phyloP scores from a whole-genome alignment of 2,797 vertebrate species.

The Nyctalus aviator region DNA sequence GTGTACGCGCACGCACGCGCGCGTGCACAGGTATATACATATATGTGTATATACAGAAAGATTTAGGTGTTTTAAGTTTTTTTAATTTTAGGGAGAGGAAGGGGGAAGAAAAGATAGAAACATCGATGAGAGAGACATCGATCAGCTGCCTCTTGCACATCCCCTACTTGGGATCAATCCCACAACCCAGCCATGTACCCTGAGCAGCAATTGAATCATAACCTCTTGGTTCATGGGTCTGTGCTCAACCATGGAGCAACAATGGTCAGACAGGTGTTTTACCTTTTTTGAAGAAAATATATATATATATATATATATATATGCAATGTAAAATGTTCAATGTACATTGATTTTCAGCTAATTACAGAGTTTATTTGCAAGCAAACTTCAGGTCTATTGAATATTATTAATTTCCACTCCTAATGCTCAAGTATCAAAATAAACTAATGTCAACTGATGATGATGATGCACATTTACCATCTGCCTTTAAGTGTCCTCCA shows the following conservation, averaged over 20 bases:
- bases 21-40: neutral
- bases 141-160: too few relatives aligned
- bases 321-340: neutral
- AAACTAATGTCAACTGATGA: neutral
- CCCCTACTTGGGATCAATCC: too few relatives aligned
- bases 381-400: neutral
- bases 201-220: too few relatives aligned
- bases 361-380: neutral
- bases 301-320: neutral
- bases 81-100: too few relatives aligned
- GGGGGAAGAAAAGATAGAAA: too few relatives aligned
- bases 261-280: neutral
- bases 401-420: neutral
- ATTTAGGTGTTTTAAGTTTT: neutral
- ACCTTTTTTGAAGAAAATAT: neutral
- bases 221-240: too few relatives aligned
- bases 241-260: too few relatives aligned
- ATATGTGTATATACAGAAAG: neutral
- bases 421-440: neutral
- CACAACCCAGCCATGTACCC: too few relatives aligned
- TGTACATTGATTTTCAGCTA: neutral
- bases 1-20: too few relatives aligned
- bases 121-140: too few relatives aligned
- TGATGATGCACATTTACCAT: neutral
- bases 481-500: neutral